Evolutionary conservation across 2,888 invertebrate genomes (phyloP).

Genomic region (Zaprionus lineosus): DNA sequence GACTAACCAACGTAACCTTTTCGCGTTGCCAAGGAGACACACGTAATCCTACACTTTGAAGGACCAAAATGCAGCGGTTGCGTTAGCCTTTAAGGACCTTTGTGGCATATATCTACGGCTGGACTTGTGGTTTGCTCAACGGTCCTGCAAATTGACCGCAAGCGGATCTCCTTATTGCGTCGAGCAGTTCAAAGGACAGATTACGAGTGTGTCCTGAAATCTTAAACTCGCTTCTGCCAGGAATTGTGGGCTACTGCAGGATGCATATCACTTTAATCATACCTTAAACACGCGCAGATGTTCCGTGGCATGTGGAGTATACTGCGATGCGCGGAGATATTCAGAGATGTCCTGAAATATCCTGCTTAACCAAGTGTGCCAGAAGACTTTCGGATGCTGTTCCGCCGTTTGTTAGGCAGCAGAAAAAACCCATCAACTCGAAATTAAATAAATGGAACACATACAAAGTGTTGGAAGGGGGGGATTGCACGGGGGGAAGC

Average conservation of each 20-base stretch:
- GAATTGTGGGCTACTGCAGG: too few relatives aligned
- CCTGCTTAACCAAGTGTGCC: too few relatives aligned
- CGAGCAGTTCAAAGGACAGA: not conserved
- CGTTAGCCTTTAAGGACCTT: too few relatives aligned
- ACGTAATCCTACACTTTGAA: constrained; percentile 15
- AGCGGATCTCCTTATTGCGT: not conserved
- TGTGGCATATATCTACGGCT: not conserved
- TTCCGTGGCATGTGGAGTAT: too few relatives aligned
- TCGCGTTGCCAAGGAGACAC: constrained; percentile 23
- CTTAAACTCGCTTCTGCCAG: constrained; percentile 6
- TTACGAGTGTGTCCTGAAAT: not conserved
- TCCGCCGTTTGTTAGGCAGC: not conserved
- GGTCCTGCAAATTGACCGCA: constrained; percentile 35
- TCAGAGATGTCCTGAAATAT: too few relatives aligned
- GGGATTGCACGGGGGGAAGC: not conserved
- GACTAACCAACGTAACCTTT: too few relatives aligned
- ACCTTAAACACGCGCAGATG: too few relatives aligned
- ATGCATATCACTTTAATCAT: too few relatives aligned
- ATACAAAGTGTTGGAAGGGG: not conserved
- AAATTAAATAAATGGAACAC: not conserved
- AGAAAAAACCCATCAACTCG: not conserved
- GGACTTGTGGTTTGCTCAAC: constrained; percentile 27
- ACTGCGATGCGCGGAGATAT: too few relatives aligned
- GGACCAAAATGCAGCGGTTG: constrained; percentile 8
- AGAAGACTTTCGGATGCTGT: too few relatives aligned